Base-by-base conservation (phyloP, 2,797 vertebrate species). In the Dallia pectoralis region DNA sequence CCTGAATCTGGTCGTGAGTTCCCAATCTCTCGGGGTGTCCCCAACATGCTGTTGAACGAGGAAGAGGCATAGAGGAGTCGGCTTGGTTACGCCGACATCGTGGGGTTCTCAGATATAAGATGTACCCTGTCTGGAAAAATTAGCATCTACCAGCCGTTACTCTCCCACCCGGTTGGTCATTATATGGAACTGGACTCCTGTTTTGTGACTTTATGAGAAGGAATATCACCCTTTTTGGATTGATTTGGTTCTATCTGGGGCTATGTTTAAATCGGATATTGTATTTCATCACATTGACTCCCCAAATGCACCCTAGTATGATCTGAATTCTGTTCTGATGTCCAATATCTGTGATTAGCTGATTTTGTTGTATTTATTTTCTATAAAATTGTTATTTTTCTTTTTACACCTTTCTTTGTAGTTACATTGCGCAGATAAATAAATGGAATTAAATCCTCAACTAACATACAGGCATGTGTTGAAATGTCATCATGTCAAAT, bases 21-120 rank as follows among this genome's bases (percentile, higher is more conserved):
- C 72, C 96, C 96, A 4, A 97, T 97, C 85, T 92, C 94, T 44
- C 93, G 88, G 82, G 96, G 96, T 62, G 95, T 97, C 83, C 96
- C 96, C 78, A 97, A 97, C 90, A 97, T 97, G 96, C 87, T 97
- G 76, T 89, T 97, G 77, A 96, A 91, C 0, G 95, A 97, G 49
- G 95, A 96, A 0, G 95, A 97, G 82, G 90, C 85, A 7, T 95
- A 92, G 80, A 75, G 33, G 32, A 12, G 70, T 8, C 7, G 3
- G 9, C 25, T 14, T 25, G 66, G 62, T 32, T 33, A 33, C 32
- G 33, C 65, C 64, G 25, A 49, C 66, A 36, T 6, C 33, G n/a
- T 15, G 48, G 44, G 25, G 7, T 16, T 29, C 67, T 29, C 19
- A 25, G 25, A 68, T 29, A 48, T 68, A 44, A 49, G 66, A 47